phyloP scores from a whole-genome alignment of 92 coral and sea anemone genomes.

The Blastomussa wellsi region DNA sequence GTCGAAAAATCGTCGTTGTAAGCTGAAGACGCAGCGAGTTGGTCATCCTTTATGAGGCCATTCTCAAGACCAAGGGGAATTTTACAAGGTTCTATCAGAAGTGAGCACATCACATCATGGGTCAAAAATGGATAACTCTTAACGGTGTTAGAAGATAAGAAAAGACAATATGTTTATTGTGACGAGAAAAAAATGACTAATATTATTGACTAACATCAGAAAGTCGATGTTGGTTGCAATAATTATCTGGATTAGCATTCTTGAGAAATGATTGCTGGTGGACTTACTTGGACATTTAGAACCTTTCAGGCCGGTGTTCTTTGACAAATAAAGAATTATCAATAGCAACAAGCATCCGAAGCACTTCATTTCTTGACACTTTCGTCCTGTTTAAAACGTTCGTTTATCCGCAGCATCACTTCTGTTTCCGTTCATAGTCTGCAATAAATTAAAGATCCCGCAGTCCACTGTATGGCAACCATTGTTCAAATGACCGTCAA shows the following conservation, averaged over 20 bases:
- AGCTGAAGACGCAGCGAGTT: constrained; percentile 27
- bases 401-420: neutral
- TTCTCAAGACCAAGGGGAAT: constrained; percentile 31
- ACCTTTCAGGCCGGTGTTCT: neutral
- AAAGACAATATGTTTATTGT: too few relatives aligned
- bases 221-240: neutral
- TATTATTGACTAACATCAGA: neutral
- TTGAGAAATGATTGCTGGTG: neutral
- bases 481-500: neutral
- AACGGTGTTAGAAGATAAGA: too few relatives aligned
- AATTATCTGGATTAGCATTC: neutral
- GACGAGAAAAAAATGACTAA: neutral
- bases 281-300: constrained; percentile 37
- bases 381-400: neutral
- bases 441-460: neutral
- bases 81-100: constrained; percentile 22
- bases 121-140: neutral
- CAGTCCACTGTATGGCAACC: neutral
- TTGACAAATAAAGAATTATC: neutral
- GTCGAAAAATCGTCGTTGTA: constrained; percentile 24
- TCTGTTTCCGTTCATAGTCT: neutral
- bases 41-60: constrained; percentile 31
- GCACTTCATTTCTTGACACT: constrained; percentile 9
- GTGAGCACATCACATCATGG: neutral
- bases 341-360: neutral